A percentile compares a stretch with the other conserved stretches of the same genome.
phyloP scores from a whole-genome alignment of 2,113 vertebrate genomes.

The Istiophorus platypterus region DNA sequence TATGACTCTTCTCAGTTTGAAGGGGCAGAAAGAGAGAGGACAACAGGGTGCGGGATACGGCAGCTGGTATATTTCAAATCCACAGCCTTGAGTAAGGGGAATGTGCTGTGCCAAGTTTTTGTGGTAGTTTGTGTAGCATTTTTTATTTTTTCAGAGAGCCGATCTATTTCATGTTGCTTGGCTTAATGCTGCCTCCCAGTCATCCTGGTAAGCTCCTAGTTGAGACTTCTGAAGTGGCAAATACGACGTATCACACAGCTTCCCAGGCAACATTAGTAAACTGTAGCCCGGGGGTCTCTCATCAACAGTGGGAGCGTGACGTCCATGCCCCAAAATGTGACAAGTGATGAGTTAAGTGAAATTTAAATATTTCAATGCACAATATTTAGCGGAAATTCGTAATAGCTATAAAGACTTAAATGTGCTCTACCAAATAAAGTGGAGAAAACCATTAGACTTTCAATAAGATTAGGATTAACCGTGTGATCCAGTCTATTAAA shows the following conservation, averaged over 20 bases:
- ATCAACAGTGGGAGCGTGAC: conserved; percentile 2
- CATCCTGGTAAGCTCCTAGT: conserved; percentile 62
- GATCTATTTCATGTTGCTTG: conserved; percentile 63
- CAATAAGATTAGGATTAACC: neutral
- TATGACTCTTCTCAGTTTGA: neutral
- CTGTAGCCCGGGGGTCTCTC: conserved; percentile 12
- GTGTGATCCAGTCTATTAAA: neutral
- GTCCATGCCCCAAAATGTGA: neutral
- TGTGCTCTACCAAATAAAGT: neutral
- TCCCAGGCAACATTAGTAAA: conserved; percentile 31
- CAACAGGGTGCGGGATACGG: neutral
- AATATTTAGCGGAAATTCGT: neutral
- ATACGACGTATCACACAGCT: conserved; percentile 51
- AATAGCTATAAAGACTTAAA: neutral
- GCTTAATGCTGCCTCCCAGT: conserved; percentile 70
- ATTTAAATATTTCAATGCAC: neutral
- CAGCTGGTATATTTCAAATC: conserved; percentile 29
- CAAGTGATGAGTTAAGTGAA: conserved; percentile 23
- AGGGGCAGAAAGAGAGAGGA: neutral
- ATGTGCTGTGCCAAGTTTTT: conserved; percentile 52
- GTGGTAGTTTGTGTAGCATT: conserved; percentile 22
- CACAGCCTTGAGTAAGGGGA: conserved; percentile 38
- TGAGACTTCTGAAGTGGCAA: conserved; percentile 68
- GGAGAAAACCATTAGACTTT: neutral
- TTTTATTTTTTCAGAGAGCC: conserved; percentile 16